Percentiles rank a stretch among this genome's conserved stretches.
These are phyloP conservation scores for Beroe ovata DNA, from an alignment of 37 sponge, comb jelly and placozoan genomes.

Conservation along the genomic window DNA sequence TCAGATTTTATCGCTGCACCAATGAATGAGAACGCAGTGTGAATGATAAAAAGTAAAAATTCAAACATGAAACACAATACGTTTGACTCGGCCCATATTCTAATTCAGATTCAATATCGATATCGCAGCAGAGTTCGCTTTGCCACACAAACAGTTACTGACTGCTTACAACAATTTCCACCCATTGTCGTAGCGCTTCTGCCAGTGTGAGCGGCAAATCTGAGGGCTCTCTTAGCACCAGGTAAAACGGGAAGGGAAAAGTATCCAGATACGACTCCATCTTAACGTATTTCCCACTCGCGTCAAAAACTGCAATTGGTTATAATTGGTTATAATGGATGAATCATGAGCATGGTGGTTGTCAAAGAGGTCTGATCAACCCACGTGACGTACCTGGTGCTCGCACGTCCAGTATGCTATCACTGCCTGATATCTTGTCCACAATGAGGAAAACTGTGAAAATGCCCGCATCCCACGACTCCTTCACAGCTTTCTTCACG, in stretches of 20 bases:
- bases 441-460: slow-evolving; percentile 90
- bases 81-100: too few relatives aligned
- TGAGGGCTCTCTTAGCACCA: slow-evolving; percentile 86
- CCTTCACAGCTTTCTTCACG: slow-evolving; percentile 72
- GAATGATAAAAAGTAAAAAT: too few relatives aligned
- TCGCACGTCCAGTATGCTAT: slow-evolving; percentile 30
- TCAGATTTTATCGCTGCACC: too few relatives aligned
- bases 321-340: too few relatives aligned
- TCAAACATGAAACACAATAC: too few relatives aligned
- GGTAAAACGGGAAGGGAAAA: slow-evolving; percentile 96
- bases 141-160: too few relatives aligned
- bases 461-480: slow-evolving; percentile 80
- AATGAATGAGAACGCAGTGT: too few relatives aligned
- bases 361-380: too few relatives aligned
- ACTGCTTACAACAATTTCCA: slow-evolving; percentile 75
- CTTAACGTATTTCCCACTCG: slow-evolving; percentile 43
- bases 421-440: slow-evolving; percentile 76
- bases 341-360: too few relatives aligned
- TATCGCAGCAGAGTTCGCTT: too few relatives aligned
- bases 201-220: slow-evolving; percentile 80
- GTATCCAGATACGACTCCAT: slow-evolving; percentile 87
- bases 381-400: slow-evolving; percentile 9
- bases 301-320: slow-evolving; percentile 64
- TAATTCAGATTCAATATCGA: too few relatives aligned
- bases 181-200: slow-evolving; percentile 94